Evolutionary conservation across 37 sponge, comb jelly and placozoan species (phyloP).

Genomic region (Tethya wilhelma): DNA sequence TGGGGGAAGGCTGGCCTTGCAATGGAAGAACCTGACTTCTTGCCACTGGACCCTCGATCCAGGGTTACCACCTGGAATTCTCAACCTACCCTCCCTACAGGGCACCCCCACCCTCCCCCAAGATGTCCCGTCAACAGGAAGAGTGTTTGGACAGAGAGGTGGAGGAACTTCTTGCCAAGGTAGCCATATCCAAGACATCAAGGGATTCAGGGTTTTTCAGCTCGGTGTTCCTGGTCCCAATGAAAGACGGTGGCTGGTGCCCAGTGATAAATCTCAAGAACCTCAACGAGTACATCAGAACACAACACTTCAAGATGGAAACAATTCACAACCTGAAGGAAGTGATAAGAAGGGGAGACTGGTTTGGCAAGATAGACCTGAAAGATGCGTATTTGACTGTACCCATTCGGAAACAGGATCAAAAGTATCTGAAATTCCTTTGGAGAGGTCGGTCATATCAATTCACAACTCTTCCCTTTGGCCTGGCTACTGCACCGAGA

Average conservation of each 20-base stretch:
- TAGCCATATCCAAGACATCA: not conserved
- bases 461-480: too few relatives aligned
- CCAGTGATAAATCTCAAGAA: constrained; percentile 19
- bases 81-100: too few relatives aligned
- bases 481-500: too few relatives aligned
- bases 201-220: not conserved
- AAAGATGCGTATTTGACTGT: too few relatives aligned
- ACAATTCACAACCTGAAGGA: not conserved
- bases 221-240: constrained; percentile 14
- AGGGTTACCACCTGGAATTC: not conserved
- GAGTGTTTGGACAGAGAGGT: not conserved
- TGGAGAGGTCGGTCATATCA: too few relatives aligned
- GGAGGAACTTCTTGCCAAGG: not conserved
- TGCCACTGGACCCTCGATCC: not conserved
- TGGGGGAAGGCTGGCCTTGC: too few relatives aligned
- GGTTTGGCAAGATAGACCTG: too few relatives aligned
- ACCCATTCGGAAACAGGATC: too few relatives aligned
- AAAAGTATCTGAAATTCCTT: too few relatives aligned
- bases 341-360: constrained; percentile 15
- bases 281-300: constrained; percentile 9
- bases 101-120: too few relatives aligned
- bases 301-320: constrained; percentile 45
- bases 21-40: too few relatives aligned
- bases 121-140: too few relatives aligned
- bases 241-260: constrained; percentile 10